Evolutionary conservation across 2,113 vertebrate species (phyloP).

Genomic region (Platichthys stellatus): DNA sequence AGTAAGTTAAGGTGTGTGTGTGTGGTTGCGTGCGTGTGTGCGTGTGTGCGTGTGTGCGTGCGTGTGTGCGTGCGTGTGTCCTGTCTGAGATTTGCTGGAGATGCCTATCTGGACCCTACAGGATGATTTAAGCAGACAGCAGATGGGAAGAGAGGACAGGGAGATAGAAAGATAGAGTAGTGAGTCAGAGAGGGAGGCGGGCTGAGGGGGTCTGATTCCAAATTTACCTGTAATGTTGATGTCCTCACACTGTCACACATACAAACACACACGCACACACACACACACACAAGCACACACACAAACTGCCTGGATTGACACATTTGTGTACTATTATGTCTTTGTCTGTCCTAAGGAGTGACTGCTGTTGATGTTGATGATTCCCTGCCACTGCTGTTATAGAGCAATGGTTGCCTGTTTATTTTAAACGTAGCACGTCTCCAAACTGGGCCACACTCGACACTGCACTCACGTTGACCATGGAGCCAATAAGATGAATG

Average conservation of each 20-base stretch:
- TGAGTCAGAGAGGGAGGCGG: slow-evolving; percentile 42
- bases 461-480: too few relatives aligned
- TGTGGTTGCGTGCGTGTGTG: slow-evolving; percentile 56
- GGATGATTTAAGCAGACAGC: slow-evolving; percentile 53
- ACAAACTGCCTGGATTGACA: neutral
- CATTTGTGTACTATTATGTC: neutral
- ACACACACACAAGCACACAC: neutral
- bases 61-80: slow-evolving; percentile 50
- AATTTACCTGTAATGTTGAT: slow-evolving; percentile 18
- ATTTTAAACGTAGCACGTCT: too few relatives aligned
- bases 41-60: slow-evolving; percentile 51
- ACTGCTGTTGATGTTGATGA: too few relatives aligned
- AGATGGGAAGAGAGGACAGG: slow-evolving; percentile 29
- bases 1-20: slow-evolving; percentile 8
- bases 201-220: slow-evolving; percentile 32
- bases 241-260: slow-evolving; percentile 10
- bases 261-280: slow-evolving; percentile 9
- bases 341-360: neutral
- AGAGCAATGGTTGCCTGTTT: too few relatives aligned
- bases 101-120: slow-evolving; percentile 73
- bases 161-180: slow-evolving; percentile 12
- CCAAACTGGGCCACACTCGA: too few relatives aligned
- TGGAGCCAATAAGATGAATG: too few relatives aligned
- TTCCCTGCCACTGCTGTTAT: too few relatives aligned
- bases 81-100: slow-evolving; percentile 51